Evolutionary conservation across 2,888 invertebrate species (phyloP).

Genomic region (Metopia argyrocephala): DNA sequence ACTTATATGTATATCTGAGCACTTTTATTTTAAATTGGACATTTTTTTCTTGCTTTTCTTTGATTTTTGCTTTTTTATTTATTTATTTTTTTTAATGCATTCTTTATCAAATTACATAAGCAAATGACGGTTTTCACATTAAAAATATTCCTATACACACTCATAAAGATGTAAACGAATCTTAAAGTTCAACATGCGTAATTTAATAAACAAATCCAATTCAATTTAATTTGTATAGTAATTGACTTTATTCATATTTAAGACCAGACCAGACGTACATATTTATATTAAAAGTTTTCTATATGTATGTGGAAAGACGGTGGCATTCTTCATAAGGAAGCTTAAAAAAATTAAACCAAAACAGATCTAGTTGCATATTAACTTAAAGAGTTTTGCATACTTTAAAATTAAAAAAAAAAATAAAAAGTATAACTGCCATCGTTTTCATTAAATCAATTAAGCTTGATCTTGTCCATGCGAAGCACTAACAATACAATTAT

Average conservation of each 20-base stretch:
- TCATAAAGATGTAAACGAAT: not conserved
- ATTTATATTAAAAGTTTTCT: not conserved
- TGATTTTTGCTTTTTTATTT: too few species aligned
- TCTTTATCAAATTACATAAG: not conserved
- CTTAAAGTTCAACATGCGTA: conserved; percentile 10
- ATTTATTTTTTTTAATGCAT: not conserved
- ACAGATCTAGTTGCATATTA: not conserved
- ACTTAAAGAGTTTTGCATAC: not conserved
- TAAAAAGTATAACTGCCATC: conserved; percentile 23
- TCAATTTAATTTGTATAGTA: conserved; percentile 9
- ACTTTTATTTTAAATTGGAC: not conserved
- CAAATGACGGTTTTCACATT: not conserved
- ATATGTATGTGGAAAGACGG: not conserved
- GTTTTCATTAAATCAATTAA: conserved; percentile 59
- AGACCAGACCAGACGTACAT: not conserved
- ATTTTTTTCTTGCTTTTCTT: too few species aligned
- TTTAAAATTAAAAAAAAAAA: not conserved
- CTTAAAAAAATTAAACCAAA: too few species aligned
- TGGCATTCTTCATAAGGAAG: not conserved
- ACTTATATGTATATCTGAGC: not conserved
- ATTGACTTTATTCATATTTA: not conserved
- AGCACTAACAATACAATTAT: not conserved
- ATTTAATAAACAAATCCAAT: conserved; percentile 37
- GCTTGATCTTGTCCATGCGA: conserved; percentile 34
- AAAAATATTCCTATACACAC: not conserved